phyloP scores from a whole-genome alignment of 2,113 vertebrate genomes.

The Rhizomys pruinosus region DNA sequence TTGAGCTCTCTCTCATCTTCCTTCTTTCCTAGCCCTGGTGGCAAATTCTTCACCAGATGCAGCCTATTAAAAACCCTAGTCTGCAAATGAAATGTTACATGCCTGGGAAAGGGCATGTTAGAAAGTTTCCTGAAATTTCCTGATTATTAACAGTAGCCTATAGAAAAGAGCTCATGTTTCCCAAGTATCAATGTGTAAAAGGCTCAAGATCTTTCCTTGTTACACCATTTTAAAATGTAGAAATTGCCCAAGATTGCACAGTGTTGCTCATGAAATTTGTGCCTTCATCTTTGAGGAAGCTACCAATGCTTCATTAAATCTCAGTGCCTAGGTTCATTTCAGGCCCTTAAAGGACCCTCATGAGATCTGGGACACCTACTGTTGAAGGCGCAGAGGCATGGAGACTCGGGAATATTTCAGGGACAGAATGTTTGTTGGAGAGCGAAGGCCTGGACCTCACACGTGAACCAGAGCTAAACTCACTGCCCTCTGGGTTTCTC shows the following conservation, averaged over 20 bases:
- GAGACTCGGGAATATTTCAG: background rate
- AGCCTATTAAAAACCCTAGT: background rate
- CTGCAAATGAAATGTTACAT: background rate
- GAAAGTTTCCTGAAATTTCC: background rate
- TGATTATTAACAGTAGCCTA: background rate
- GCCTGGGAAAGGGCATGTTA: background rate
- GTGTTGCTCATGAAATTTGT: background rate
- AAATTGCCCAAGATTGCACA: background rate
- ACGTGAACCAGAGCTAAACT: rapidly evolving
- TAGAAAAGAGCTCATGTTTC: background rate
- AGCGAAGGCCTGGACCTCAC: too few species aligned
- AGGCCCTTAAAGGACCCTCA: background rate
- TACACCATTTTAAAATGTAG: background rate
- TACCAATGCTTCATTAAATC: background rate
- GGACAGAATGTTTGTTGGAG: background rate
- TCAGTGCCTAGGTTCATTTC: background rate
- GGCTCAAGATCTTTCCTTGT: background rate
- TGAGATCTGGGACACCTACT: background rate
- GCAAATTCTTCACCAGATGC: background rate
- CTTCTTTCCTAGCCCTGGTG: background rate
- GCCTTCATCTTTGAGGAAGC: background rate
- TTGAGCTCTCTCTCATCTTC: background rate
- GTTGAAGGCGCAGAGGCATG: background rate
- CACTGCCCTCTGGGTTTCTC: too few species aligned
- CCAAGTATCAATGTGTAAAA: background rate